Evolutionary conservation across 2,797 vertebrate genomes (phyloP), one percentile per base, ranked within the genome.

Genomic region (Argentina silus): DNA sequence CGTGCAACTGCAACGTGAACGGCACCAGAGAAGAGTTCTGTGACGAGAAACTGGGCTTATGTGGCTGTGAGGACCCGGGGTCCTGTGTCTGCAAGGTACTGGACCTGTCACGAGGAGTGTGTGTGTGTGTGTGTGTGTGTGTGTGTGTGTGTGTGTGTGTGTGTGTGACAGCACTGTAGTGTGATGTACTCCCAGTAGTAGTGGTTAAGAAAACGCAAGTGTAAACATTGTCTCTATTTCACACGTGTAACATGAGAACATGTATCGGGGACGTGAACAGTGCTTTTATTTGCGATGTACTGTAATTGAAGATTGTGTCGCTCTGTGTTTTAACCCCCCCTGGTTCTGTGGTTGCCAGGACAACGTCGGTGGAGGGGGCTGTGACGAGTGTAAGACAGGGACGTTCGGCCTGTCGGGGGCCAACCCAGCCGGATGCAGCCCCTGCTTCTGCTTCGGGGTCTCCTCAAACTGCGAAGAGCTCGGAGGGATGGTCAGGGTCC

Each of bases 401-500:
- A 91, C 93, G 23, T 99, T 95, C 3, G 95, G 92, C 66, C 88
- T 99, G 12, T 91, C 76, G 0, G 47, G 73, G 0, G 75, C 83
- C 3, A 90, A 93, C 70, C 87, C 93, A 0, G 71, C 85, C 0
- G 97, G 97, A 0, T 99, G 97, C 81, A 94, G 87, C 7, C 87
- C 79, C 0, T 99, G 97, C 79, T 99, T 96, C 91, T 99, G 97
- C 82, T 98, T 93, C 0, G 96, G 97, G 14, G 83, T 96, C 19
- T 95, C 95, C 0, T 70, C 68, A 0, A 75, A 85, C 69, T 99
- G 97, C 76, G 93, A 91, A 0, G 97, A 98, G 81, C 75, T 91
- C n/a, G 91, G 95, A 67, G 95, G 93, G 0, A 87, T 97, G 0
- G 83, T 90, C 80, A 88, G 94, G 83, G 85, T 81, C 17, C 93